A percentile compares a stretch with the other conserved stretches of the same genome.
Evolutionary conservation across 2,113 vertebrate genomes (phyloP).

Genomic region (Hemibates koningsi): DNA sequence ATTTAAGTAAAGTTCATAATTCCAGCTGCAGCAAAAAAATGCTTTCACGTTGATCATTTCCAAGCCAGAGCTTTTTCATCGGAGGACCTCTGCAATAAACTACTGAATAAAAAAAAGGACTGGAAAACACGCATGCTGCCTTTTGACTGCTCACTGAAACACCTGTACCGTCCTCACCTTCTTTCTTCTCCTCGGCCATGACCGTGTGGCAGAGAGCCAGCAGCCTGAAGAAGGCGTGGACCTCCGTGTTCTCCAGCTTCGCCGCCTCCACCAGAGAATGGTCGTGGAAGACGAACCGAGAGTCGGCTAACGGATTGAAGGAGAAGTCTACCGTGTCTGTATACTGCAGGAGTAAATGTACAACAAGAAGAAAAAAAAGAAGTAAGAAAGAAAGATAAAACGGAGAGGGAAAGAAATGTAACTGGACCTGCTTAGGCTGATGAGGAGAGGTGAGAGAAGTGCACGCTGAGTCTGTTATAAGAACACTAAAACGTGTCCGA

Average conservation of each 20-base stretch:
- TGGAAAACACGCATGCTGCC: rapidly evolving
- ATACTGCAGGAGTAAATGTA: slow-evolving; percentile 55
- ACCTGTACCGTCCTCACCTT: slow-evolving; percentile 65
- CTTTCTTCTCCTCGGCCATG: slow-evolving; percentile 88
- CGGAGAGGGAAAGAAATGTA: not conserved
- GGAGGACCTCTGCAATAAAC: not conserved
- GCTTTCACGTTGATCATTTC: rapidly evolving
- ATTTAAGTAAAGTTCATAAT: not conserved
- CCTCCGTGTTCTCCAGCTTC: slow-evolving; percentile 69
- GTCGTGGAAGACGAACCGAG: slow-evolving; percentile 86
- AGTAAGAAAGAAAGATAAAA: not conserved
- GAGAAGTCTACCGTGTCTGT: slow-evolving; percentile 85
- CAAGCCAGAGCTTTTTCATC: rapidly evolving
- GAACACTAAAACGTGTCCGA: not conserved
- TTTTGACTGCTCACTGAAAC: not conserved
- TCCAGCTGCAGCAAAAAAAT: not conserved
- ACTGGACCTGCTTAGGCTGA: not conserved
- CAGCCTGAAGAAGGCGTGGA: slow-evolving; percentile 85
- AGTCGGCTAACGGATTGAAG: slow-evolving; percentile 83
- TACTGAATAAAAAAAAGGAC: not conserved
- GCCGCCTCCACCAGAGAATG: slow-evolving; percentile 82
- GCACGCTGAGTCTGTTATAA: not conserved
- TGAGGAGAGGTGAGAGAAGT: rapidly evolving
- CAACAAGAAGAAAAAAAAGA: not conserved
- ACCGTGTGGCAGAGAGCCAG: slow-evolving; percentile 93